Evolutionary conservation across 1,140 invertebrate species (phyloP), one percentile per base, ranked within the genome.

Genomic region (Anadara kagoshimensis): DNA sequence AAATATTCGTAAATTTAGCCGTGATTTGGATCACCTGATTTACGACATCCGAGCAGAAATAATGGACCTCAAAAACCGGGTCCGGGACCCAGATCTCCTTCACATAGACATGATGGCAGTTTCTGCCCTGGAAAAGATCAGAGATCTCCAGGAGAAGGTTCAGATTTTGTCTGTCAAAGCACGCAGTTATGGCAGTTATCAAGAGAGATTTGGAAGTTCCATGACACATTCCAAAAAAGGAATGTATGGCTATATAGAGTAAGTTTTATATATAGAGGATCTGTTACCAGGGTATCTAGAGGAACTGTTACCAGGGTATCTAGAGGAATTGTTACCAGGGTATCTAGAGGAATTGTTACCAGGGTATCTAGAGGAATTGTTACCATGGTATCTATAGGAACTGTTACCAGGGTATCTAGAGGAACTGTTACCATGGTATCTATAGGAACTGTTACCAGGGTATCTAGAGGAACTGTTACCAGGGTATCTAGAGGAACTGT

Each of bases 1-100:
- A 61, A 89, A 89, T 68, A 89, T 90, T 36, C 78, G 86, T 51
- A 87, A 88, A 73, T 89, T 89, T 77, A 87, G 85, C 44, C 73
- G 80, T 5, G 85, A 89, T 66, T 81, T 90, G 44, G 84, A 88
- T 56, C 78, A 68, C 1, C 76, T 89, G 5, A 86, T 89, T 44
- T 74, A 78, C 61, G 76, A 85, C 51, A 89, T 88, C 44, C 72
- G 76, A 16, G 69, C 75, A 44, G 83, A 83, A 62, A 71, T 89
- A 41, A 85, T 83, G 69, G 84, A 87, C 18, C 70, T 89, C 12
- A 87, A 84, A 75, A 83, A 82, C 53, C 69, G 77, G 24, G 85
- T 88, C 10, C 78, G 82, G 64, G 86, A 88, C 64, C 88, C 87
- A 26, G 78, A 84, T 22, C 77, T 89, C 11, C 76, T 89, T 1